A percentile compares a stretch with the other conserved stretches of the same genome.
These are phyloP conservation scores for Matsumyia berberina DNA, from an alignment of 2,888 invertebrate species.

Conservation along the genomic window DNA sequence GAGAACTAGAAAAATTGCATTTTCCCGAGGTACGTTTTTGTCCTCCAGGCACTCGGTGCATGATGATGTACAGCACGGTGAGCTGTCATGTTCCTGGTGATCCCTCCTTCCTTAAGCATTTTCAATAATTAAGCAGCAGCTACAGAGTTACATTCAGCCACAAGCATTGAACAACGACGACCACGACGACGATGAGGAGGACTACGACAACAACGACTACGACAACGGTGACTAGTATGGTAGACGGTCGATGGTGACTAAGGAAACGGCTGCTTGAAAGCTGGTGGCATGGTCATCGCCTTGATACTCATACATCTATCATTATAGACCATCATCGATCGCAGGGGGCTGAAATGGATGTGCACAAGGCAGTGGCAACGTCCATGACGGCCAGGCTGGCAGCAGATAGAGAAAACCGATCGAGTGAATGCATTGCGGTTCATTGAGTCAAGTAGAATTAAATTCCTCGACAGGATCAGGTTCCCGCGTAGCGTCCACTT, in stretches of 20 bases:
- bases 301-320: constrained; percentile 74
- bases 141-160: constrained; percentile 65
- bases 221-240: constrained; percentile 23
- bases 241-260: constrained; percentile 46
- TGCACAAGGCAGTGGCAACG: constrained; percentile 60
- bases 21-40: constrained; percentile 72
- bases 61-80: constrained; percentile 77
- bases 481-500: constrained; percentile 39
- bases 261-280: constrained; percentile 52
- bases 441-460: constrained; percentile 73
- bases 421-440: constrained; percentile 73
- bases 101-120: constrained; percentile 76
- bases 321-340: constrained; percentile 71
- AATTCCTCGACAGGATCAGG: constrained; percentile 72
- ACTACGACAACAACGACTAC: constrained; percentile 13
- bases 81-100: constrained; percentile 75
- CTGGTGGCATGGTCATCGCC: constrained; percentile 71
- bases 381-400: constrained; percentile 30
- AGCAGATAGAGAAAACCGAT: constrained; percentile 60
- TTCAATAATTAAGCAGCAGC: constrained; percentile 76
- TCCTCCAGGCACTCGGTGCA: constrained; percentile 68
- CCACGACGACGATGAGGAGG: constrained; percentile 34
- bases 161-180: constrained; percentile 63
- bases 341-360: constrained; percentile 36
- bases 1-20: constrained; percentile 70